phyloP scores from a whole-genome alignment of 1,140 invertebrate species.

The Drosophila sulfurigaster region DNA sequence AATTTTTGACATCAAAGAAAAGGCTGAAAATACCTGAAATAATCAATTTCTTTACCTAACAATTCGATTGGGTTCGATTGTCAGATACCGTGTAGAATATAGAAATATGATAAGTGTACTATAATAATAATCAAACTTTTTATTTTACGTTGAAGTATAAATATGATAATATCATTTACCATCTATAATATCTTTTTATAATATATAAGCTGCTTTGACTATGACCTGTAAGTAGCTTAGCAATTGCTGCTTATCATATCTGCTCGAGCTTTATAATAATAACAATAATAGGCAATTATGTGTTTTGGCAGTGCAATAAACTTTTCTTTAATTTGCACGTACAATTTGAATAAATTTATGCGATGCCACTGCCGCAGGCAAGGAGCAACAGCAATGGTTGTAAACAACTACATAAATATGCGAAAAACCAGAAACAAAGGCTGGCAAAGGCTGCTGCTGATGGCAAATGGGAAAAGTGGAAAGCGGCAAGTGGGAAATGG shows the following conservation, averaged over 20 bases:
- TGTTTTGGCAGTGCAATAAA: conserved; percentile 49
- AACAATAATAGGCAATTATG: conserved; percentile 31
- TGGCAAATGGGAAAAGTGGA: too few relatives aligned
- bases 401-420: conserved; percentile 75
- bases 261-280: conserved; percentile 3
- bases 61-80: too few relatives aligned
- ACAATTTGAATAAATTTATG: conserved; percentile 71
- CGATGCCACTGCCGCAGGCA: conserved; percentile 23
- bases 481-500: not conserved
- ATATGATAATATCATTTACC: too few relatives aligned
- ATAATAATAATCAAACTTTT: too few relatives aligned
- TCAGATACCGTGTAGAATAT: too few relatives aligned
- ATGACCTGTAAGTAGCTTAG: not conserved
- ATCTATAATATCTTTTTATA: too few relatives aligned
- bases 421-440: not conserved
- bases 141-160: too few relatives aligned
- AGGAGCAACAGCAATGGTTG: conserved; percentile 29
- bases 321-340: conserved; percentile 63
- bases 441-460: not conserved
- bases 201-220: too few relatives aligned
- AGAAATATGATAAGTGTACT: too few relatives aligned
- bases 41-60: too few relatives aligned
- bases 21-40: not conserved
- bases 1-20: not conserved
- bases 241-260: not conserved